phyloP scores from a whole-genome alignment of 2,888 invertebrate species.

The Hofmannophila pseudospretella region DNA sequence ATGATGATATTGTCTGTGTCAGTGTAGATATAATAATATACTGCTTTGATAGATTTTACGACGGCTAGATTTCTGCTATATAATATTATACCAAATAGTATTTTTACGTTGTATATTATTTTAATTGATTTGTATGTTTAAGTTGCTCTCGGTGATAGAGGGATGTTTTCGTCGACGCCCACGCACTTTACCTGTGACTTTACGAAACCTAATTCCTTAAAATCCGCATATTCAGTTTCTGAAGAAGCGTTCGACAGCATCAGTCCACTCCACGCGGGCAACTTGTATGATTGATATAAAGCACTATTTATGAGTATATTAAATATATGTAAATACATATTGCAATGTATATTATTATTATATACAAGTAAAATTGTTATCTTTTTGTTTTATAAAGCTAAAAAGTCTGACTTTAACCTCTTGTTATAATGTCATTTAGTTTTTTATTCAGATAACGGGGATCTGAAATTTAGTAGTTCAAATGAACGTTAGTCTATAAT shows the following conservation, averaged over 20 bases:
- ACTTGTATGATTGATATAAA: constrained; percentile 59
- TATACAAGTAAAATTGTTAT: constrained; percentile 73
- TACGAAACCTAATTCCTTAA: too few relatives aligned
- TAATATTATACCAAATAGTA: constrained; percentile 75
- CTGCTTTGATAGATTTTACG: constrained; percentile 71
- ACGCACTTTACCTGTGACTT: too few relatives aligned
- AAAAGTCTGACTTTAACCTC: constrained; percentile 76
- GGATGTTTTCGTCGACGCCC: constrained; percentile 18
- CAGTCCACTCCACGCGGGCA: constrained; percentile 25
- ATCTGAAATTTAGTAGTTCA: constrained; percentile 63
- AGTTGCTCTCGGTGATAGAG: constrained; percentile 29
- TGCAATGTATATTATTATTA: constrained; percentile 70
- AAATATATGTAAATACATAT: constrained; percentile 75
- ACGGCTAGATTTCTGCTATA: constrained; percentile 74
- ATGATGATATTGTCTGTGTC: constrained; percentile 63
- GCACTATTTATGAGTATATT: constrained; percentile 70
- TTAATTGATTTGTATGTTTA: constrained; percentile 53
- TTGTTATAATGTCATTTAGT: constrained; percentile 60
- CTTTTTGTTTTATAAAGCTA: constrained; percentile 63
- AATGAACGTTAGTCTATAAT: constrained; percentile 53
- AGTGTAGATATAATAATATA: constrained; percentile 56
- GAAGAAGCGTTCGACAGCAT: too few relatives aligned
- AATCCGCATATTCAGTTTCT: too few relatives aligned
- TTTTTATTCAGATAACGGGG: constrained; percentile 52
- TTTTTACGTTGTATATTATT: constrained; percentile 75